Conservation (phyloP, 2,797 vertebrate species). For the Sebastes variabilis region DNA sequence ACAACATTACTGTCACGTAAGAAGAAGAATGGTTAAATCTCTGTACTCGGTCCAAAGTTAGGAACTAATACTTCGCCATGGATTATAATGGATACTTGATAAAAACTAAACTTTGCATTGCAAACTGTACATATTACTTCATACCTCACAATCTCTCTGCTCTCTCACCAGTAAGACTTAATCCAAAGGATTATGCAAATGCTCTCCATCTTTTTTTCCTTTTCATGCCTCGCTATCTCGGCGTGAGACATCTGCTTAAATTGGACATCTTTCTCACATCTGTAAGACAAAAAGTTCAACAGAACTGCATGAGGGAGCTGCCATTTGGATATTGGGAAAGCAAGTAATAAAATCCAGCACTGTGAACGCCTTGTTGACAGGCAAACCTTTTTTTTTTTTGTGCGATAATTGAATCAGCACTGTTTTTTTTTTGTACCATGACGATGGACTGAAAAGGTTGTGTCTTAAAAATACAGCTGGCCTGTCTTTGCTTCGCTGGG, state of each 20-base stretch:
- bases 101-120: constrained; percentile 75
- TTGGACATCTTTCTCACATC: constrained; percentile 68
- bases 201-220: constrained; percentile 33
- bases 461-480: constrained; percentile 57
- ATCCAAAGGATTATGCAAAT: constrained; percentile 74
- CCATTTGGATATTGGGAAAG: constrained; percentile 64
- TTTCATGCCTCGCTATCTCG: constrained; percentile 53
- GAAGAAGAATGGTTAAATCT: constrained; percentile 66
- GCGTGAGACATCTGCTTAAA: constrained; percentile 62
- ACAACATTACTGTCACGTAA: constrained; percentile 79
- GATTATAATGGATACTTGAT: constrained; percentile 65
- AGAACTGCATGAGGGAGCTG: constrained; percentile 71
- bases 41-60: constrained; percentile 56
- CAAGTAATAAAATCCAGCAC: constrained; percentile 46
- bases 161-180: constrained; percentile 65
- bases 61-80: constrained; percentile 61
- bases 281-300: constrained; percentile 66
- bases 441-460: constrained; percentile 54
- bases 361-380: constrained; percentile 24
- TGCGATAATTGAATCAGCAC: constrained; percentile 45
- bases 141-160: constrained; percentile 57
- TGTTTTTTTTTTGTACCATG: constrained; percentile 25
- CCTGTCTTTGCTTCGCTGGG: constrained; percentile 34
- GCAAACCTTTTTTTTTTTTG: constrained; percentile 13
- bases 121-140: constrained; percentile 76